A percentile compares a stretch with the other conserved stretches of the same genome.
Evolutionary conservation across 1,140 invertebrate genomes (phyloP).

Genomic region (Hyphantria cunea): DNA sequence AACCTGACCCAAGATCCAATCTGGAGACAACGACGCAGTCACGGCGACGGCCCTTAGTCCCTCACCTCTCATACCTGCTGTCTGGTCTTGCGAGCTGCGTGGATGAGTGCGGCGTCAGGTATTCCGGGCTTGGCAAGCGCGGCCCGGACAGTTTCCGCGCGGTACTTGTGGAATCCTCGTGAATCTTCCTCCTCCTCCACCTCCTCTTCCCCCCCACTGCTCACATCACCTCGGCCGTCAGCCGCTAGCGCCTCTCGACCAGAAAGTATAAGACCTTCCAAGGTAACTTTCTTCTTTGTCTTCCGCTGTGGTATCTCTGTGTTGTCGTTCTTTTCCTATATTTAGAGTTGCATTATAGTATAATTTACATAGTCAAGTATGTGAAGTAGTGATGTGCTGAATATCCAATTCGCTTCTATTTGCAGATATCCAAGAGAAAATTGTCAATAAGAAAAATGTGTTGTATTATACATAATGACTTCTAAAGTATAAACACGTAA

Average conservation of each 20-base stretch:
- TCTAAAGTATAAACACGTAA: no score
- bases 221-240: slow-evolving; percentile 87
- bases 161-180: slow-evolving; percentile 69
- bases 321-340: slow-evolving; percentile 47
- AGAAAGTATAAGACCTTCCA: slow-evolving; percentile 85
- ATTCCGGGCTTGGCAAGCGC: slow-evolving; percentile 88
- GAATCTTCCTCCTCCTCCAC: slow-evolving; percentile 59
- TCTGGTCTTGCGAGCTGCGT: slow-evolving; percentile 95
- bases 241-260: slow-evolving; percentile 90
- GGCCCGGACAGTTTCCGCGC: slow-evolving; percentile 72
- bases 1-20: background rate
- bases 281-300: slow-evolving; percentile 61
- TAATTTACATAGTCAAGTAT: background rate
- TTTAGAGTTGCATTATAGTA: slow-evolving; percentile 24
- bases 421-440: no score
- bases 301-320: slow-evolving; percentile 48
- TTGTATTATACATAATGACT: no score
- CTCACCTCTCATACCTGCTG: slow-evolving; percentile 88
- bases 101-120: slow-evolving; percentile 97
- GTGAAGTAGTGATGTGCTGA: background rate
- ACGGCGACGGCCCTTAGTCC: slow-evolving; percentile 50
- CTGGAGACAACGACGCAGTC: slow-evolving; percentile 8
- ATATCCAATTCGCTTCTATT: background rate
- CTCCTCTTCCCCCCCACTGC: slow-evolving; percentile 82
- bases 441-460: no score